Conservation (phyloP, 2,888 invertebrate genomes). For the Melolontha melolontha region DNA sequence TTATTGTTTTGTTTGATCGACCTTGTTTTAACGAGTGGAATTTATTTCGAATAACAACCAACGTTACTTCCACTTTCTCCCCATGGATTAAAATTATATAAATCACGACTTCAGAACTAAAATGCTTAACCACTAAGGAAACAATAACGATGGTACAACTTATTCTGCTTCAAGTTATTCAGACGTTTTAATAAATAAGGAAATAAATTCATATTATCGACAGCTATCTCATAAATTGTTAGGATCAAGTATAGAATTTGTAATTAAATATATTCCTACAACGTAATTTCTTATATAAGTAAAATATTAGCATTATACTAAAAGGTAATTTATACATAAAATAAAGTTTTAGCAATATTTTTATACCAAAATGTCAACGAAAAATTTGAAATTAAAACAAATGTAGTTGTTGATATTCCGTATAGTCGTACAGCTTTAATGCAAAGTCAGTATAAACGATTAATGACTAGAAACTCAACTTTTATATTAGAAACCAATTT, state of each 20-base stretch:
- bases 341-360: no score
- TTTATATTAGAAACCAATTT: no score
- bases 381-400: no score
- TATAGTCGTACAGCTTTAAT: no score
- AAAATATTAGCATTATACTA: no score
- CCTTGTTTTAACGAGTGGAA: constrained; percentile 37
- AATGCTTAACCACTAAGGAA: constrained; percentile 25
- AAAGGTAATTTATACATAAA: no score
- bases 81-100: constrained; percentile 38
- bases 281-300: no score
- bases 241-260: background rate
- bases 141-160: constrained; percentile 24
- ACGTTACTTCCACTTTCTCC: constrained; percentile 29
- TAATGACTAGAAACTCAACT: no score
- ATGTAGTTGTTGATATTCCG: no score
- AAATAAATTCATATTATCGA: constrained; percentile 16
- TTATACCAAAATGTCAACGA: no score
- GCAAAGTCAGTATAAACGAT: no score
- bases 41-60: constrained; percentile 25
- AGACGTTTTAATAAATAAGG: background rate
- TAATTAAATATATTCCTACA: background rate
- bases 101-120: constrained; percentile 24
- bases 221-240: constrained; percentile 16
- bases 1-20: constrained; percentile 29
- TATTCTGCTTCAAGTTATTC: constrained; percentile 9